Conservation (phyloP, 2,797 vertebrate species). For the Lacerta viridis region DNA sequence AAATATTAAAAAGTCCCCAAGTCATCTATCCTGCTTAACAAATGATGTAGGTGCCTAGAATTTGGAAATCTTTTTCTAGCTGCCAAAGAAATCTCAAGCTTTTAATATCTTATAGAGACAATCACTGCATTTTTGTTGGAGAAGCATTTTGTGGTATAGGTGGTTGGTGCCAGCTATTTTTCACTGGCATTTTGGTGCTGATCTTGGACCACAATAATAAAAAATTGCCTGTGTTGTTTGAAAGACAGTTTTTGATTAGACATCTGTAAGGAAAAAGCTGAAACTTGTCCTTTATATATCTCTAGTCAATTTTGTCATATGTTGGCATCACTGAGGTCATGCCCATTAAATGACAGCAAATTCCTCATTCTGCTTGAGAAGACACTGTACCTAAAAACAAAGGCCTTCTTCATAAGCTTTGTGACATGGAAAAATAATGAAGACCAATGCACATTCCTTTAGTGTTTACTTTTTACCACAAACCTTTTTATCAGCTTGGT, state of each 20-base stretch:
- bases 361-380: slow-evolving; percentile 51
- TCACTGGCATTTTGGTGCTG: background rate
- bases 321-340: background rate
- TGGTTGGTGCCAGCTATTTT: background rate
- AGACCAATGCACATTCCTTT: background rate
- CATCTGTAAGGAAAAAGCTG: slow-evolving; percentile 12
- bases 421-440: background rate
- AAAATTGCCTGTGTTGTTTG: accelerated
- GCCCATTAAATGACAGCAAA: background rate
- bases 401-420: slow-evolving; percentile 13
- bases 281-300: accelerated
- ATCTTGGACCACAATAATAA: background rate
- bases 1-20: background rate
- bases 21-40: background rate
- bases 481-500: slow-evolving; percentile 1
- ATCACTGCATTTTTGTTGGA: background rate
- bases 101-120: background rate
- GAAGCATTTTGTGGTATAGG: background rate
- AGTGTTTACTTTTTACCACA: background rate
- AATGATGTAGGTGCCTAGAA: background rate
- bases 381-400: slow-evolving; percentile 12
- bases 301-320: slow-evolving; percentile 19
- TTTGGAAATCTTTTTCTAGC: background rate
- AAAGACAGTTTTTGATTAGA: background rate
- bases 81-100: background rate